These are phyloP conservation scores for Lottia scabra DNA, from an alignment of 2,888 invertebrate species.

Conservation along the genomic window DNA sequence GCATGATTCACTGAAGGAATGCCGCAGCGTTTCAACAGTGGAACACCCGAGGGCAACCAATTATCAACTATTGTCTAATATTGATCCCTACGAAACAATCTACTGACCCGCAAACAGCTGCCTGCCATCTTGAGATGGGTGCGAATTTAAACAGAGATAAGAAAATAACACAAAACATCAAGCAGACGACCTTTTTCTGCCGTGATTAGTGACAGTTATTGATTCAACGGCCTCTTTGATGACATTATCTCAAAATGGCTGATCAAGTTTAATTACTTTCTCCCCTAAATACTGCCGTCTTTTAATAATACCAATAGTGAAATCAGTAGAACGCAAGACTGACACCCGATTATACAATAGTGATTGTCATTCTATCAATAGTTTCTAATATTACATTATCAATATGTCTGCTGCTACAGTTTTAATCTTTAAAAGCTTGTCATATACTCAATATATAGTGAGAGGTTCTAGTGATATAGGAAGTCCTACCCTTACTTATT, in stretches of 20 bases:
- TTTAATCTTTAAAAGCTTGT: too few relatives aligned
- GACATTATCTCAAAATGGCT: conserved; percentile 7
- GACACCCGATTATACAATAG: background rate
- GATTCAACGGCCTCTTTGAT: conserved; percentile 5
- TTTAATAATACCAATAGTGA: conserved; percentile 2
- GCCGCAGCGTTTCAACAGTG: background rate
- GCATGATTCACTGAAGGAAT: conserved; percentile 3
- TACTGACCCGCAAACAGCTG: conserved; percentile 11
- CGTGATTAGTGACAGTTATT: conserved; percentile 6
- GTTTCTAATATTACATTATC: background rate
- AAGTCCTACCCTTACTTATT: too few relatives aligned
- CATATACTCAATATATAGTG: too few relatives aligned
- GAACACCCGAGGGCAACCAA: conserved; percentile 15
- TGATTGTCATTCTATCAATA: conserved; percentile 3
- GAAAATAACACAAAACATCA: conserved; percentile 7
- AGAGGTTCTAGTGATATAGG: too few relatives aligned
- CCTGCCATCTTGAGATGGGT: conserved; percentile 2
- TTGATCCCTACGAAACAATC: conserved; percentile 29
- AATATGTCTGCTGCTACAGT: too few relatives aligned
- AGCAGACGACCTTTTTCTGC: conserved; percentile 2
- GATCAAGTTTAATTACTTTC: conserved; percentile 7
- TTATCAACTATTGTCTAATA: conserved; percentile 27
- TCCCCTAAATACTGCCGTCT: background rate
- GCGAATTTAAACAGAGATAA: conserved; percentile 1
- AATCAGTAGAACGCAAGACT: background rate